phyloP scores from a whole-genome alignment of 2,888 invertebrate species.

The Archaeoteleia sp. region DNA sequence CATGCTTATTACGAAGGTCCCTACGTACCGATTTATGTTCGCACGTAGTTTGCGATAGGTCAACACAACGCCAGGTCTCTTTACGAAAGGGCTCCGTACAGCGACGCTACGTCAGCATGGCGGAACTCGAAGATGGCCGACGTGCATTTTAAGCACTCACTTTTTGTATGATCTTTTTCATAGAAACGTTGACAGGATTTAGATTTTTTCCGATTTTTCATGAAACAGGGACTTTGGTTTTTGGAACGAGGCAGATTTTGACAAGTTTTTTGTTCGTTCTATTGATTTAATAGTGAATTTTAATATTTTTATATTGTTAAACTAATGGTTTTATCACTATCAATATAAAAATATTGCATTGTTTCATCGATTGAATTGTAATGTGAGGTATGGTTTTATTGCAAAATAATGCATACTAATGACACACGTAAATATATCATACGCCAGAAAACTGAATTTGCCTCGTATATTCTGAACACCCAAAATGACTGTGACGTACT shows the following conservation, averaged over 20 bases:
- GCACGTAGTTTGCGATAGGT: slow-evolving; percentile 54
- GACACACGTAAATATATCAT: slow-evolving; percentile 36
- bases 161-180: too few relatives aligned
- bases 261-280: not conserved
- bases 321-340: not conserved
- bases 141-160: too few relatives aligned
- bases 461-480: slow-evolving; percentile 34
- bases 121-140: too few relatives aligned
- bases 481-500: slow-evolving; percentile 34
- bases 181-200: too few relatives aligned
- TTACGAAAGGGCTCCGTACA: not conserved
- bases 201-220: too few relatives aligned
- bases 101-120: too few relatives aligned
- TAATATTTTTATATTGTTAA: too few relatives aligned
- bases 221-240: slow-evolving; percentile 10
- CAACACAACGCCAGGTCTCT: slow-evolving; percentile 1
- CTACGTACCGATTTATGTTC: slow-evolving; percentile 60
- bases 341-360: too few relatives aligned
- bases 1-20: slow-evolving; percentile 71
- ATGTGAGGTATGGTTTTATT: too few relatives aligned
- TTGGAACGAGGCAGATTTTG: slow-evolving; percentile 3
- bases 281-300: too few relatives aligned
- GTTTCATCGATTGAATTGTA: slow-evolving; percentile 23
- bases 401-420: too few relatives aligned
- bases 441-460: slow-evolving; percentile 31